phyloP scores from a whole-genome alignment of 2,113 vertebrate genomes.

The Campylorhamphus procurvoides region DNA sequence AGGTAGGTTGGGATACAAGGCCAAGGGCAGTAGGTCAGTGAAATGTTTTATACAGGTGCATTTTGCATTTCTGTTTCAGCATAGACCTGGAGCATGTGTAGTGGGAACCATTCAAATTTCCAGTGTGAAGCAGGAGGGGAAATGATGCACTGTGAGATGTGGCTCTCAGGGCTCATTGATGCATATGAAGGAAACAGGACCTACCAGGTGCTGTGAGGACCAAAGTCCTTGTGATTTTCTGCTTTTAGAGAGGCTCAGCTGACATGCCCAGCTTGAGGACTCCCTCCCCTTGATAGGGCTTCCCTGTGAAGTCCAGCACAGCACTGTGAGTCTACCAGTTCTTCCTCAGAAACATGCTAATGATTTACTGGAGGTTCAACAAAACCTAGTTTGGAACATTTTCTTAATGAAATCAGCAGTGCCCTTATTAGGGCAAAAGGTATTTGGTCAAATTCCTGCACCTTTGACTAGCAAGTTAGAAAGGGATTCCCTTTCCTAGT shows the following conservation, averaged over 20 bases:
- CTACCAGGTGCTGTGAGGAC: not conserved
- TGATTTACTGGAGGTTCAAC: not conserved
- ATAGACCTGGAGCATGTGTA: not conserved
- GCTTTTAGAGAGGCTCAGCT: not conserved
- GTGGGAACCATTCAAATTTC: not conserved
- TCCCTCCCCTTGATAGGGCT: not conserved
- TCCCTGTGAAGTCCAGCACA: not conserved
- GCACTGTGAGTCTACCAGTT: not conserved
- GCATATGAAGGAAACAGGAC: not conserved
- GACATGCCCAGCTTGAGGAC: fast-evolving
- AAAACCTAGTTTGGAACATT: not conserved
- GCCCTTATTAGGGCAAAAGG: not conserved
- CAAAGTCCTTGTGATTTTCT: fast-evolving
- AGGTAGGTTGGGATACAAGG: not conserved
- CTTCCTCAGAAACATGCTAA: fast-evolving
- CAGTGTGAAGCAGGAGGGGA: not conserved
- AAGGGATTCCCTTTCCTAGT: not conserved
- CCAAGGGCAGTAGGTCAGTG: not conserved
- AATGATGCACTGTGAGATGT: not conserved
- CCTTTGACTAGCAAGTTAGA: not conserved
- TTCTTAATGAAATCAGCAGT: not conserved
- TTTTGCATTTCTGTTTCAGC: not conserved
- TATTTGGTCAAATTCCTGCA: not conserved
- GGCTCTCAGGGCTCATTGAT: not conserved
- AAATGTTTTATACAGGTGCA: slow-evolving; percentile 17